Evolutionary conservation across 2,888 invertebrate species (phyloP), one percentile per base, ranked within the genome.

Genomic region (Apotomis turbidana): DNA sequence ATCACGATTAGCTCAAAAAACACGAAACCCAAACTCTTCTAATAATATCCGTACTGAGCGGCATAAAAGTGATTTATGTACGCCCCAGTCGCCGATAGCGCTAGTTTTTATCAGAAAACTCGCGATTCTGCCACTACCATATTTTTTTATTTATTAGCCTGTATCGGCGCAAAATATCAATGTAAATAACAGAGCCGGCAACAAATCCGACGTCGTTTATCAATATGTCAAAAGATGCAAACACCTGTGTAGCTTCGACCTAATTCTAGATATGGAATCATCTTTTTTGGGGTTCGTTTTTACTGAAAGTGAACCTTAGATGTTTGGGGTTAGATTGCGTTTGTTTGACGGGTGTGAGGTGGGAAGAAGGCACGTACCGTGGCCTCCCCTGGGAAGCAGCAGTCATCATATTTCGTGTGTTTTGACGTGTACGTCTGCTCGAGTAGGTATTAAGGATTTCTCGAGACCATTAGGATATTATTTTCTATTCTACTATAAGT

Each of bases 71-170:
- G 68, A 69, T 61, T 69, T 69, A 69, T 46, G 54, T 36, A 36
- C 51, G 58, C 57, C 8, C 52, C 44, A 27, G 38, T 4, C 44
- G 44, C 12, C 61, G 61, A 55, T 61, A 61, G 44, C 44, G 46
- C n/a, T 61, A 69, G 54, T 69, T 69, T 69, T 54, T 69, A 69
- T 60, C 61, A 55, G 46, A 55, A 61, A 55, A 61, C 60, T 76
- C 81, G 78, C 74, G 74, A 83, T 83, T 84, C 84, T 81, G 81
- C 80, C 79, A 80, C 71, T 60, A 66, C 54, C 54, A 71, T 71
- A 61, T 60, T 41, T 61, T 57, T 63, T 70, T 70, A 70, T 70
- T 70, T 62, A 63, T 70, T 70, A 63, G 63, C 55, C 63, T 15
- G 70, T 70, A 58, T 59, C 71, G 49, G 15, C 54, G 38, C 41